Evolutionary conservation across 2,113 vertebrate genomes (phyloP).

Genomic region (Scytalopus superciliaris): DNA sequence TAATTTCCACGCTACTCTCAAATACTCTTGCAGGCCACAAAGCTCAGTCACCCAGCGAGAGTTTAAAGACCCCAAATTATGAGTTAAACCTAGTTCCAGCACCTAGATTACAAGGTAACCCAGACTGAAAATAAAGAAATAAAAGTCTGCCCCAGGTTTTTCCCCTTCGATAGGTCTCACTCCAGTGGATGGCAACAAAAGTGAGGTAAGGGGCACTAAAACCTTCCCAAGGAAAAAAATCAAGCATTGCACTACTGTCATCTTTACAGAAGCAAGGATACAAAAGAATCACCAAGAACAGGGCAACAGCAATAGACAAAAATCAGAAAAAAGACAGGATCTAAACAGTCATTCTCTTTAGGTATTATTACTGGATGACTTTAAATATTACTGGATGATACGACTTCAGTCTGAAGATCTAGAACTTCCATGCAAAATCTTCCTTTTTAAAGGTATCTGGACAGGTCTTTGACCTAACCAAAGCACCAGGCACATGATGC

Average conservation of each 20-base stretch:
- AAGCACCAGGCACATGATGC: rapidly evolving
- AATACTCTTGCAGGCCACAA: neutral
- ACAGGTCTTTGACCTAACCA: neutral
- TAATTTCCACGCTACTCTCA: neutral
- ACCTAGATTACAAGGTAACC: neutral
- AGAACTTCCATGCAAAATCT: neutral
- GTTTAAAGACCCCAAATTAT: neutral
- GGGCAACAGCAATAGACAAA: neutral
- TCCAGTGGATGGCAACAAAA: neutral
- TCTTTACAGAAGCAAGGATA: neutral
- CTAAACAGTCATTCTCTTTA: neutral
- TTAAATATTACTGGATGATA: neutral
- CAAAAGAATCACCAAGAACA: neutral
- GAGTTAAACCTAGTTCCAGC: neutral
- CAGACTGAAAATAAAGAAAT: neutral
- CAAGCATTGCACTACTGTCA: neutral
- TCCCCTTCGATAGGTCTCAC: neutral
- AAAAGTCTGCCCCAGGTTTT: neutral
- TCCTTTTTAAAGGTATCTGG: neutral
- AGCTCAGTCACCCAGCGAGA: neutral
- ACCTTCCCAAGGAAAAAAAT: neutral
- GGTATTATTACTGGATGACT: neutral
- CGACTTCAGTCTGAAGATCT: neutral
- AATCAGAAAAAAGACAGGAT: neutral
- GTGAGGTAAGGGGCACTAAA: neutral